Percentiles rank a stretch among this genome's conserved stretches.
Conservation (phyloP, 1,140 invertebrate genomes). For the Anoplophora glabripennis region DNA sequence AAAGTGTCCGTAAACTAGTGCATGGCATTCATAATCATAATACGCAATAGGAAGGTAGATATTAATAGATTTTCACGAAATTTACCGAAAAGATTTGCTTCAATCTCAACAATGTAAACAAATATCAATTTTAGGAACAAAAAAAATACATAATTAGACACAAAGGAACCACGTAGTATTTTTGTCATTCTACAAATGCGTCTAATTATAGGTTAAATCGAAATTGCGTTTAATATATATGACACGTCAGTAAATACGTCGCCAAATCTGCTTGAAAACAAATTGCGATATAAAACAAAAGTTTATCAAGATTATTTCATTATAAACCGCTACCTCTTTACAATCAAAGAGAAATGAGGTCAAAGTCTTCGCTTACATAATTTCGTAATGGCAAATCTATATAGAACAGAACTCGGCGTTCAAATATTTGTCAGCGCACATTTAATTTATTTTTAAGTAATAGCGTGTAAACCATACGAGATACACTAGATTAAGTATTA, state of each 20-base stretch:
- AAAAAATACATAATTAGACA: no score
- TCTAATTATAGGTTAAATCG: background rate
- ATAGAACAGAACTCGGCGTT: background rate
- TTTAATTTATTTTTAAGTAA: constrained; percentile 12
- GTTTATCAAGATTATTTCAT: no score
- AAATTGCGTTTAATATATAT: constrained; percentile 14
- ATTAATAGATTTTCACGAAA: constrained; percentile 3
- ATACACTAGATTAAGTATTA: constrained; percentile 1
- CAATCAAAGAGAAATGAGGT: constrained; percentile 26
- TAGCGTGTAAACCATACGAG: constrained; percentile 1
- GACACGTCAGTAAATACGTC: constrained; percentile 15
- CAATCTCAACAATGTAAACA: no score
- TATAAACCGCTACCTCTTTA: background rate
- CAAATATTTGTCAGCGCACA: constrained; percentile 9
- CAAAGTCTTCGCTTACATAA: constrained; percentile 34
- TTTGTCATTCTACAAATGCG: no score
- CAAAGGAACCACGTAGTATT: no score
- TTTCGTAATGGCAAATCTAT: constrained; percentile 26
- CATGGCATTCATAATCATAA: constrained; percentile 4
- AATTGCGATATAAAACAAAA: constrained; percentile 4
- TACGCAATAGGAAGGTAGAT: constrained; percentile 5
- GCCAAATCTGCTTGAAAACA: constrained; percentile 25
- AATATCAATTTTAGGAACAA: no score
- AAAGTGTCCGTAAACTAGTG: constrained; percentile 10
- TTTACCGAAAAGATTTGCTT: no score